Conservation (phyloP, 1,140 invertebrate species). For the Campoletis sonorensis region DNA sequence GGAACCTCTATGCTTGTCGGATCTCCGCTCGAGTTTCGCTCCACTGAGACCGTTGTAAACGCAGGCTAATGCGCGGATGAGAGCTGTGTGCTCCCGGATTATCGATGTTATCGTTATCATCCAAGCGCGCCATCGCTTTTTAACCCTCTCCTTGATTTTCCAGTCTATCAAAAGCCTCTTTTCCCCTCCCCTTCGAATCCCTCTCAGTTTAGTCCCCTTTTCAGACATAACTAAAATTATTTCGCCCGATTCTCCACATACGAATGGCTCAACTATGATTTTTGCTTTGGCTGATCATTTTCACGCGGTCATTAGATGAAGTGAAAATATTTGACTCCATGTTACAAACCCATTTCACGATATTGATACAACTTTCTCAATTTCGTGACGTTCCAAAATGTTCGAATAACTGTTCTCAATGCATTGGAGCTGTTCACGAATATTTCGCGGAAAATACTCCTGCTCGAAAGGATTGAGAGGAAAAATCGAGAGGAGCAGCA, state of each 20-base stretch:
- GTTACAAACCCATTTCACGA: no score
- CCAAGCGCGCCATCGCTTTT: constrained; percentile 48
- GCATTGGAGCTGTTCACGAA: no score
- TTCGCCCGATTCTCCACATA: constrained; percentile 22
- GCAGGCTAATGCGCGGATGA: constrained; percentile 46
- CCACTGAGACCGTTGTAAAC: constrained; percentile 44
- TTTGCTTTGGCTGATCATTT: not conserved
- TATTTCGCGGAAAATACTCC: no score
- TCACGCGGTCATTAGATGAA: not conserved
- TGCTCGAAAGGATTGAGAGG: no score
- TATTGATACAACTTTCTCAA: no score
- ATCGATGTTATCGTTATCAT: constrained; percentile 54
- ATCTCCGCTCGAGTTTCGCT: constrained; percentile 33
- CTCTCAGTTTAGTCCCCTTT: not conserved
- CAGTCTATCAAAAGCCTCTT: not conserved
- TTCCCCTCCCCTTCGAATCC: not conserved
- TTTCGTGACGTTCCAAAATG: no score
- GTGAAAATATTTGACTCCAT: no score
- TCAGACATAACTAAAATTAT: not conserved
- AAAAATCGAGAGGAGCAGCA: no score
- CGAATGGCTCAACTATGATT: not conserved
- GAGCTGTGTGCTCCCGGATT: constrained; percentile 50
- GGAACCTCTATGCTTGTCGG: not conserved
- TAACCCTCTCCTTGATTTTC: constrained; percentile 19
- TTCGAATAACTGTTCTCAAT: no score